Evolutionary conservation across 2,888 invertebrate genomes (phyloP), one percentile per base, ranked within the genome.

Genomic region (Sycophila texana): DNA sequence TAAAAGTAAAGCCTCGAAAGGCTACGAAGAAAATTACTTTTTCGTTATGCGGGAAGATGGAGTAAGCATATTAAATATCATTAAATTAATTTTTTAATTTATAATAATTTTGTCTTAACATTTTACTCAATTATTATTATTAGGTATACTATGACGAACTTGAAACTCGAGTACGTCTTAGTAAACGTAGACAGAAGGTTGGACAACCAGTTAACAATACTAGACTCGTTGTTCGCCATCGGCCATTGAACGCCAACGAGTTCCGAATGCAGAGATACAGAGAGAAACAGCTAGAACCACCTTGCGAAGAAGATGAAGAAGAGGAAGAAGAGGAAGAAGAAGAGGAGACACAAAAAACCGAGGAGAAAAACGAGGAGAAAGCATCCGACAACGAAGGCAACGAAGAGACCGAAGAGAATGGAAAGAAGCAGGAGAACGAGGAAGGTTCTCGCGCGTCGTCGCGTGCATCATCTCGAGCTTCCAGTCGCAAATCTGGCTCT

Each of bases 11-110:
- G 95, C 97, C 0, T 96, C 96, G 0, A 96, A 96, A 89, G 97
- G 98, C 55, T 98, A 98, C 86, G 98, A 99, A 90, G 99, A 99
- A 91, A 99, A 98, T 89, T 99, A 98, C 89, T 99, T 98, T 92
- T 95, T 99, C 91, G 97, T 98, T 79, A 94, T 98, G 83, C 94
- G 98, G 79, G 95, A 95, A 83, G 96, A 97, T 89, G 96, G 96
- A 58, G 96, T 89, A 80, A 67, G 83, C 81, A 81, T 51, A 68
- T 49, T 26, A 22, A 39, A 39, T 1, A 18, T 66, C 7, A 47
- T 68, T 70, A 51, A 47, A 74, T 30, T 22, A 58, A 49, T 13
- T 47, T 49, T 10, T 4, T 22, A 18, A 58, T 18, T 22, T 14
- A 20, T 14, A 22, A 2, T 7, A 39, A 22, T 10, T 60, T 60